A percentile compares a stretch with the other conserved stretches of the same genome.
Evolutionary conservation across 2,797 vertebrate species (phyloP).

Genomic region (Phrynocephalus guinanensis): DNA sequence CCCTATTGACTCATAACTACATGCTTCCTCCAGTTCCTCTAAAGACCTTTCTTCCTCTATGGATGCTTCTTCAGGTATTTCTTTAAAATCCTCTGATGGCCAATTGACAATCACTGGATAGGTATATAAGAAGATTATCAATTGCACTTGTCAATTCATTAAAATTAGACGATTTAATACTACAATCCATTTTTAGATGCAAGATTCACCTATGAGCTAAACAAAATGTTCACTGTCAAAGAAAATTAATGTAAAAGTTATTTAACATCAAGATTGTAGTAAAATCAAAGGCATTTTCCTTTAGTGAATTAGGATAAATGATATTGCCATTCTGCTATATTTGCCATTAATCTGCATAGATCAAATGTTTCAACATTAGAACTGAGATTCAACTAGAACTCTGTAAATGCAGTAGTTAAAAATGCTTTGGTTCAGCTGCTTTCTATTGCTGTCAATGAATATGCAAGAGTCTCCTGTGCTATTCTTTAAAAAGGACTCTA

Average conservation of each 20-base stretch:
- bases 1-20: slow-evolving; percentile 52
- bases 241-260: not conserved
- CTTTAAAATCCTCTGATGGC: slow-evolving; percentile 58
- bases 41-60: slow-evolving; percentile 49
- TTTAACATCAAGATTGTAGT: not conserved
- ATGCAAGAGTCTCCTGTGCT: too few species aligned
- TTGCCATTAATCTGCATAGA: too few species aligned
- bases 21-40: slow-evolving; percentile 50
- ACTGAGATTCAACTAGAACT: too few species aligned
- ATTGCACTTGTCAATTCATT: slow-evolving; percentile 14
- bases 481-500: too few species aligned
- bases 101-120: slow-evolving; percentile 52
- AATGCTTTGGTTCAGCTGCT: too few species aligned
- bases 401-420: too few species aligned
- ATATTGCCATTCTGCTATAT: too few species aligned
- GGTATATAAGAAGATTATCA: slow-evolving; percentile 36
- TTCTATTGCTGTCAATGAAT: too few species aligned
- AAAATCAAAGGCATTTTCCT: not conserved
- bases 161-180: not conserved
- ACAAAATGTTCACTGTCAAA: not conserved
- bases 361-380: too few species aligned
- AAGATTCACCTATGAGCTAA: slow-evolving; percentile 3
- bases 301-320: not conserved
- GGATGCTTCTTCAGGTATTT: slow-evolving; percentile 59
- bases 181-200: slow-evolving; percentile 1